Percentiles rank a stretch among this genome's conserved stretches.
Conservation (phyloP, 2,113 vertebrate genomes). For the Tachycineta bicolor region DNA sequence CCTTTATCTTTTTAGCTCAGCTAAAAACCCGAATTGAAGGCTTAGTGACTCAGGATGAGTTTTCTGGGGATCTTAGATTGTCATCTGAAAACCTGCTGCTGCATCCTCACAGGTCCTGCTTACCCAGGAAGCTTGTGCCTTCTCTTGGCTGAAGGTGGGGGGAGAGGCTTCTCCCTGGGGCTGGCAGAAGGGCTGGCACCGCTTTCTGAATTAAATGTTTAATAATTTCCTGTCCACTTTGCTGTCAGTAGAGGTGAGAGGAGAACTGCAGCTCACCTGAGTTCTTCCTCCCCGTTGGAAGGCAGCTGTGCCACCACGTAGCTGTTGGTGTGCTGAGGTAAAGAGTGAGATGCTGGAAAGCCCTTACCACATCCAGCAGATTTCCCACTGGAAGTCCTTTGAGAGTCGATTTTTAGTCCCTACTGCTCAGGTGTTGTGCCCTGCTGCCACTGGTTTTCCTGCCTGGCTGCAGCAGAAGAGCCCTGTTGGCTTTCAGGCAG, state of each 20-base stretch:
- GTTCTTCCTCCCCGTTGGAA: not conserved
- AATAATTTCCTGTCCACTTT: not conserved
- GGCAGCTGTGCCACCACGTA: not conserved
- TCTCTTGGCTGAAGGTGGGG: not conserved
- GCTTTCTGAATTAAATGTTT: not conserved
- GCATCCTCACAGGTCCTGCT: not conserved
- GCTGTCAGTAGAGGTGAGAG: not conserved
- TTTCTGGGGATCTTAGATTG: not conserved
- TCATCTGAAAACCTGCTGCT: not conserved
- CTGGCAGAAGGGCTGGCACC: not conserved
- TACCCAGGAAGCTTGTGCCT: not conserved
- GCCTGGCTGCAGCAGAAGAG: not conserved
- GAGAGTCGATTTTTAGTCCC: not conserved
- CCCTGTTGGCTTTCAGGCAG: not conserved
- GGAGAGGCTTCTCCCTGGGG: not conserved
- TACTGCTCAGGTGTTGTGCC: not conserved
- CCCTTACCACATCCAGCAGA: not conserved
- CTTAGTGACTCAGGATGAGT: not conserved
- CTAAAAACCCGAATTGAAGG: not conserved
- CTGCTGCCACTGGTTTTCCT: not conserved
- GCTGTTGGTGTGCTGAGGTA: not conserved
- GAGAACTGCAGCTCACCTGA: not conserved
- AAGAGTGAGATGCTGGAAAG: not conserved
- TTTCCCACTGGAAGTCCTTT: not conserved
- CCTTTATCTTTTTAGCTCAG: not conserved